Evolutionary conservation across 2,113 vertebrate species (phyloP).

Genomic region (Cheilinus undulatus): DNA sequence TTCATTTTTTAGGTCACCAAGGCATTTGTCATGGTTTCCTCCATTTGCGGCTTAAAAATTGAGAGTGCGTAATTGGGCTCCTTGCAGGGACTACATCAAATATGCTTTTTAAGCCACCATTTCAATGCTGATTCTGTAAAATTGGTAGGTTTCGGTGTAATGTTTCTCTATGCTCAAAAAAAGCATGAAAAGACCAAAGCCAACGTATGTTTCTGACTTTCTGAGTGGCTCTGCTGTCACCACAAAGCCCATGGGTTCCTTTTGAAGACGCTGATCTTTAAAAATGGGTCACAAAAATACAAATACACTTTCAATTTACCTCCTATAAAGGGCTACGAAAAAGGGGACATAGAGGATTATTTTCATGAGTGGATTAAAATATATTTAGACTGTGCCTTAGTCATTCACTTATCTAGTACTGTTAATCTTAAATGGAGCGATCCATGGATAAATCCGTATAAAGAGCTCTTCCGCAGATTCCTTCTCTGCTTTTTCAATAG

Average conservation of each 20-base stretch:
- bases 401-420: too few species aligned
- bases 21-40: slow-evolving; percentile 73
- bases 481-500: too few species aligned
- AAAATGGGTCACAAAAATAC: neutral
- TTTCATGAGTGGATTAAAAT: too few species aligned
- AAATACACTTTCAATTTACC: too few species aligned
- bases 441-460: too few species aligned
- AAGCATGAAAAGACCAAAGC: slow-evolving; percentile 1
- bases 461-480: too few species aligned
- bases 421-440: too few species aligned
- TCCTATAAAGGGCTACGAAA: too few species aligned
- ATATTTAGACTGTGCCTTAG: too few species aligned
- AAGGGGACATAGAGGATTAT: too few species aligned
- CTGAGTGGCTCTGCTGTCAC: neutral
- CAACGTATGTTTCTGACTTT: neutral
- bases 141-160: too few species aligned
- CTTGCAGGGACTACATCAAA: neutral
- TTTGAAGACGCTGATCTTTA: neutral
- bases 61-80: slow-evolving; percentile 1
- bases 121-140: slow-evolving; percentile 11
- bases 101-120: neutral
- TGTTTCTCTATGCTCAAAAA: neutral
- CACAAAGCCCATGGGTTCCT: neutral
- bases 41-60: slow-evolving; percentile 27
- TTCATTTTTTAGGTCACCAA: slow-evolving; percentile 50